phyloP scores from a whole-genome alignment of 1,140 invertebrate species.

The Samia ricini region DNA sequence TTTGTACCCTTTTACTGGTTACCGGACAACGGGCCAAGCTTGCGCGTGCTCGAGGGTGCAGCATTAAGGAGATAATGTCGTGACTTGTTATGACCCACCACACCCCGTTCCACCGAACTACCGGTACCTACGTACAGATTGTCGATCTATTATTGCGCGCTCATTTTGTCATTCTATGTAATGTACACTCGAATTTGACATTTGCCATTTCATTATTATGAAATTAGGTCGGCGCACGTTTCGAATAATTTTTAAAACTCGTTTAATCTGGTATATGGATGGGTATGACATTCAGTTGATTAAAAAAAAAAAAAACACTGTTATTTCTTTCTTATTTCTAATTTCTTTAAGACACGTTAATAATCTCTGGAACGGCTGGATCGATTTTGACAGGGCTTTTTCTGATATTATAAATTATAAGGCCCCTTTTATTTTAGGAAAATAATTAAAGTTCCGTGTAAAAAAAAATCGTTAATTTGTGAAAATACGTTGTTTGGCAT shows the following conservation, averaged over 20 bases:
- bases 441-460: too few species aligned
- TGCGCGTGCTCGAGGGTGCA: slow-evolving; percentile 13
- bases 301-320: too few species aligned
- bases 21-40: slow-evolving; percentile 7
- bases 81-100: slow-evolving; percentile 20
- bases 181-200: slow-evolving; percentile 9
- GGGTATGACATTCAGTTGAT: too few species aligned
- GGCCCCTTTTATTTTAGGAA: too few species aligned
- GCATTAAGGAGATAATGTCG: neutral
- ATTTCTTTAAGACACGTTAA: too few species aligned
- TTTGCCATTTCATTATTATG: neutral
- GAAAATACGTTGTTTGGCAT: neutral
- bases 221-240: neutral
- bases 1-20: slow-evolving; percentile 14
- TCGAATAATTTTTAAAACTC: slow-evolving; percentile 1
- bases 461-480: too few species aligned
- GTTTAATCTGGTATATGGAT: neutral
- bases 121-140: slow-evolving; percentile 24
- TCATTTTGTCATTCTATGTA: slow-evolving; percentile 13
- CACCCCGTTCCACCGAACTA: slow-evolving; percentile 23
- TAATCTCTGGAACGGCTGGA: too few species aligned
- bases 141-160: slow-evolving; percentile 17
- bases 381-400: too few species aligned
- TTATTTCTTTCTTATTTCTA: too few species aligned
- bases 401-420: neutral